Percentiles rank a stretch among this genome's conserved stretches.
phyloP scores from a whole-genome alignment of 1,140 invertebrate genomes.

The Philopotamus ludificatus region DNA sequence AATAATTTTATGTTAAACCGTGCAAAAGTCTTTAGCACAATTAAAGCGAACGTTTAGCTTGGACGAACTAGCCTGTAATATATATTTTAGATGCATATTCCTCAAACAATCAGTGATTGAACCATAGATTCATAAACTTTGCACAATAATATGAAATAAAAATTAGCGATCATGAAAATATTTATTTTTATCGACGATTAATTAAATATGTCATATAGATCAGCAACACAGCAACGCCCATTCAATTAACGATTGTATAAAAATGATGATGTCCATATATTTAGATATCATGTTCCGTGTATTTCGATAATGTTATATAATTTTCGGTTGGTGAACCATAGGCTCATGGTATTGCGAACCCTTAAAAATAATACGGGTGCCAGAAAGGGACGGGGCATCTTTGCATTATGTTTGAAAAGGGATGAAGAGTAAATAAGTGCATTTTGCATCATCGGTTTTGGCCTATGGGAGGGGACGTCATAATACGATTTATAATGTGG shows the following conservation, averaged over 20 bases:
- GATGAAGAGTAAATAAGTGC: slow-evolving; percentile 39
- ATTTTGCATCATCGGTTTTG: slow-evolving; percentile 41
- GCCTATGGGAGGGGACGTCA: slow-evolving; percentile 26
- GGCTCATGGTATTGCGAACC: slow-evolving; percentile 32
- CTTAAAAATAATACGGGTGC: slow-evolving; percentile 41
- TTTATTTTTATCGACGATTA: no score
- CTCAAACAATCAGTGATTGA: slow-evolving; percentile 30
- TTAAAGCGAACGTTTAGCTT: slow-evolving; percentile 19
- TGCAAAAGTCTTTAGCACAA: slow-evolving; percentile 19
- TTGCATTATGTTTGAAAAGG: slow-evolving; percentile 28
- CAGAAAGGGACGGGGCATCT: slow-evolving; percentile 30
- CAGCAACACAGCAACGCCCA: no score
- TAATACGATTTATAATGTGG: slow-evolving; percentile 36
- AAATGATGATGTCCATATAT: no score
- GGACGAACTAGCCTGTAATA: slow-evolving; percentile 25
- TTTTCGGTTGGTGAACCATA: not conserved
- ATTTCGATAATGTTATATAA: no score
- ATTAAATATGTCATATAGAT: no score
- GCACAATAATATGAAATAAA: no score
- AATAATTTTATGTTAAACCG: no score
- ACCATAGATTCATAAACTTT: slow-evolving; percentile 5
- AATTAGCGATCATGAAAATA: no score
- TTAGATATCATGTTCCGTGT: no score
- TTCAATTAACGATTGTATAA: no score
- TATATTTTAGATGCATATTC: slow-evolving; percentile 36